These are phyloP conservation scores for Ethmia dodecea DNA, from an alignment of 2,888 invertebrate species.

Conservation along the genomic window DNA sequence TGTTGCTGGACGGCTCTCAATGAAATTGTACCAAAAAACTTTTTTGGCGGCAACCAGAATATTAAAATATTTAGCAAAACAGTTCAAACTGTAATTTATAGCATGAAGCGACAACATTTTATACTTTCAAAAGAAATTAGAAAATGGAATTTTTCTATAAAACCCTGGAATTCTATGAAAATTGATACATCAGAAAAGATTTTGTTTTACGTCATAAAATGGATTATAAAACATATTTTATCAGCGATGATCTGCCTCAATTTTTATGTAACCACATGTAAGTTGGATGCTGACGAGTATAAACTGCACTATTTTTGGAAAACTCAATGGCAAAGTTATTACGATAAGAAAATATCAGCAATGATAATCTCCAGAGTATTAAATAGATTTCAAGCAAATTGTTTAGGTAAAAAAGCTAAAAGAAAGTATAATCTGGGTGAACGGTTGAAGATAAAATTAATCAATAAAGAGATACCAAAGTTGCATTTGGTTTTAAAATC, in stretches of 20 bases:
- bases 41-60: slow-evolving; percentile 51
- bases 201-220: slow-evolving; percentile 34
- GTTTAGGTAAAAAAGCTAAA: slow-evolving; percentile 39
- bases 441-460: slow-evolving; percentile 32
- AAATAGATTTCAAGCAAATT: slow-evolving; percentile 38
- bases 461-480: slow-evolving; percentile 52
- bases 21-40: slow-evolving; percentile 46
- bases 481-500: slow-evolving; percentile 54
- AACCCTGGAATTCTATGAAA: slow-evolving; percentile 36
- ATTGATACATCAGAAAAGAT: slow-evolving; percentile 19
- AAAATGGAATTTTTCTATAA: slow-evolving; percentile 46
- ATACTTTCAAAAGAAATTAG: slow-evolving; percentile 29
- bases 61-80: slow-evolving; percentile 44
- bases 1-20: slow-evolving; percentile 37
- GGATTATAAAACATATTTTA: slow-evolving; percentile 51
- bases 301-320: slow-evolving; percentile 64
- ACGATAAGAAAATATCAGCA: slow-evolving; percentile 49
- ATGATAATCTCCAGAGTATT: slow-evolving; percentile 47
- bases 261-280: slow-evolving; percentile 64
- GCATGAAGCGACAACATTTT: slow-evolving; percentile 60
- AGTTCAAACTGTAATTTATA: slow-evolving; percentile 39
- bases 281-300: slow-evolving; percentile 58
- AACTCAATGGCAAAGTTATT: slow-evolving; percentile 64
- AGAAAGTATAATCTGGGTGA: slow-evolving; percentile 30
- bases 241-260: slow-evolving; percentile 56